phyloP scores from a whole-genome alignment of 92 coral and sea anemone species.

The Diadumene lineata region DNA sequence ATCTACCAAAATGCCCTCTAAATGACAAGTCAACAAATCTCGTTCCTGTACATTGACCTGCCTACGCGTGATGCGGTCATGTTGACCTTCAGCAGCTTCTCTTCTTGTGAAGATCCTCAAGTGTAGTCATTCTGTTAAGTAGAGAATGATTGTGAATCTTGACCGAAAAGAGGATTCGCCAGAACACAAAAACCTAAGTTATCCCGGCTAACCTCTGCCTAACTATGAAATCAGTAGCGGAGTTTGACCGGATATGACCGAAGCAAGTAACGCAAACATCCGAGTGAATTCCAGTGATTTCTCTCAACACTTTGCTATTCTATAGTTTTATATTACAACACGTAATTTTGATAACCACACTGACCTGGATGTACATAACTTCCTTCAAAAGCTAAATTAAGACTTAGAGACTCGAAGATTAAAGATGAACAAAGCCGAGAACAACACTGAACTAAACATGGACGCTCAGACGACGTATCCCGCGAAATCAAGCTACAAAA shows the following conservation, averaged over 20 bases:
- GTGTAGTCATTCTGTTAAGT: not conserved
- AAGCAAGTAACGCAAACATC: conserved; percentile 2
- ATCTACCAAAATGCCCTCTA: not conserved
- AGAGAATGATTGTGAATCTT: not conserved
- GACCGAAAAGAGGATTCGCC: not conserved
- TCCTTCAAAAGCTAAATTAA: not conserved
- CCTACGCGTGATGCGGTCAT: not conserved
- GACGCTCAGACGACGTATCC: not conserved
- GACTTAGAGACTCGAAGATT: not conserved
- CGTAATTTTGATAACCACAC: not conserved
- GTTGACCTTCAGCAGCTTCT: conserved; percentile 1
- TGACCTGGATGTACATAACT: not conserved
- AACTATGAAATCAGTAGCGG: not conserved
- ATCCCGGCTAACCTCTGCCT: not conserved
- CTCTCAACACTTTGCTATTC: conserved; percentile 19
- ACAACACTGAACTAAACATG: not conserved
- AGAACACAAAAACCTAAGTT: not conserved
- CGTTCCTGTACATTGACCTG: not conserved
- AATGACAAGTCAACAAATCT: not conserved
- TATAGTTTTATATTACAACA: not conserved
- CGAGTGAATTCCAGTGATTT: conserved; percentile 16
- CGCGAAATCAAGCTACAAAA: conserved; percentile 26
- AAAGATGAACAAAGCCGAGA: not conserved
- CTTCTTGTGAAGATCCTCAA: not conserved
- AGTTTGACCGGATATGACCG: conserved; percentile 24